phyloP scores from a whole-genome alignment of 2,797 vertebrate species.

The Sebastes nivosus region DNA sequence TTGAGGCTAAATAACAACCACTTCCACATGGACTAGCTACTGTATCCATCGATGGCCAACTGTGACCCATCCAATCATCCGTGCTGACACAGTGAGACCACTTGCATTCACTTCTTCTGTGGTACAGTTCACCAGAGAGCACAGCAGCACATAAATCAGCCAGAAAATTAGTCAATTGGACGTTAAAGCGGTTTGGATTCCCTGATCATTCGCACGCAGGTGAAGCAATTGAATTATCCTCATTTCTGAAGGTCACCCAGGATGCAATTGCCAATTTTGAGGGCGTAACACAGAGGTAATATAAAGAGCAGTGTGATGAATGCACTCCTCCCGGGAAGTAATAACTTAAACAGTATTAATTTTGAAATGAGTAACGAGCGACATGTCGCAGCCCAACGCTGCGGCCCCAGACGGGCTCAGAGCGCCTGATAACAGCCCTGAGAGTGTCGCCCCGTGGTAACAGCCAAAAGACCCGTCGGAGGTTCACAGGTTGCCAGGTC shows the following conservation, averaged over 20 bases:
- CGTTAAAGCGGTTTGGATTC: slow-evolving; percentile 25
- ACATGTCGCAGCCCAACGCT: background rate
- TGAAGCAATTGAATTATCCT: slow-evolving; percentile 35
- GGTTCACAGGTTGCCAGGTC: slow-evolving; percentile 44
- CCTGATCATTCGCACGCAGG: slow-evolving; percentile 9
- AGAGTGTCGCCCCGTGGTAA: background rate
- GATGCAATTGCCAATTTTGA: slow-evolving; percentile 29
- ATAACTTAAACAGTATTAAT: slow-evolving; percentile 33
- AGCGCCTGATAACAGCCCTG: background rate
- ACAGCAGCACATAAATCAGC: slow-evolving; percentile 15
- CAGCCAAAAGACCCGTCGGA: slow-evolving; percentile 25
- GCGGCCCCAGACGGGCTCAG: background rate
- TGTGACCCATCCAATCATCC: background rate
- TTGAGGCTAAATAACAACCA: background rate
- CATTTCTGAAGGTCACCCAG: slow-evolving; percentile 31
- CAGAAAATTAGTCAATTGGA: slow-evolving; percentile 14
- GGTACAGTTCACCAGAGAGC: background rate
- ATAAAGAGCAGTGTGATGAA: slow-evolving; percentile 10
- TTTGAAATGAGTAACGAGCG: slow-evolving; percentile 21
- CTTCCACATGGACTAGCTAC: background rate
- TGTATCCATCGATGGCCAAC: background rate
- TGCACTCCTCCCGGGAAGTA: slow-evolving; percentile 16
- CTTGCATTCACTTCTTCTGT: background rate
- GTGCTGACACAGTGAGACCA: background rate
- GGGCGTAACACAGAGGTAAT: slow-evolving; percentile 14